These are phyloP conservation scores for Apeltes quadracus DNA, from an alignment of 2,113 vertebrate species.

Conservation along the genomic window DNA sequence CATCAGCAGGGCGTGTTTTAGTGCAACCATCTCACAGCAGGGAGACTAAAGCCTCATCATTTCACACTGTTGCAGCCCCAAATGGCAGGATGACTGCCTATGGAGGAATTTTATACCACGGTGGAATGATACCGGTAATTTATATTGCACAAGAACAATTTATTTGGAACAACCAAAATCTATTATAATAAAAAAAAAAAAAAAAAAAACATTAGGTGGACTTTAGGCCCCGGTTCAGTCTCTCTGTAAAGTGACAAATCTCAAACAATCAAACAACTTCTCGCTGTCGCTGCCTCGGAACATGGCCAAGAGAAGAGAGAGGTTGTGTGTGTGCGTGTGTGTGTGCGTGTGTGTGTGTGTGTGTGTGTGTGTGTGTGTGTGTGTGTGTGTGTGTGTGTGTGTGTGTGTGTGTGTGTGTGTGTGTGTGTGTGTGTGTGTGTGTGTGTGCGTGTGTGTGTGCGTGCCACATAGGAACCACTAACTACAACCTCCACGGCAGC, in stretches of 20 bases:
- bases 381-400: no score
- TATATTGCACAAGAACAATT: background rate
- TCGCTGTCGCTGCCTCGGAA: constrained; percentile 13
- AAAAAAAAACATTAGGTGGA: background rate
- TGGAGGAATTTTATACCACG: background rate
- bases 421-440: no score
- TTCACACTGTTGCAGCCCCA: background rate
- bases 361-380: no score
- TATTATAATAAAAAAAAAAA: background rate
- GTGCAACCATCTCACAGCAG: no score
- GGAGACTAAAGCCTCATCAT: background rate
- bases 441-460: constrained; percentile 11
- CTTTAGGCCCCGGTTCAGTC: background rate
- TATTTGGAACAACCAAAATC: background rate
- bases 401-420: no score
- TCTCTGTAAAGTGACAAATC: background rate
- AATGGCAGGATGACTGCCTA: background rate
- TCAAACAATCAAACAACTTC: background rate
- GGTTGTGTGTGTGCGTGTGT: background rate
- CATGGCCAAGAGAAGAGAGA: constrained; percentile 1
- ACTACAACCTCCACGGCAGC: constrained; percentile 17
- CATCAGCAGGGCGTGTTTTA: background rate
- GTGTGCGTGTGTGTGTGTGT: no score
- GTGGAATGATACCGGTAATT: background rate
- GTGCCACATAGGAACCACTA: constrained; percentile 8